Base-by-base conservation (phyloP, 1,140 invertebrate genomes). In the Musca vetustissima region DNA sequence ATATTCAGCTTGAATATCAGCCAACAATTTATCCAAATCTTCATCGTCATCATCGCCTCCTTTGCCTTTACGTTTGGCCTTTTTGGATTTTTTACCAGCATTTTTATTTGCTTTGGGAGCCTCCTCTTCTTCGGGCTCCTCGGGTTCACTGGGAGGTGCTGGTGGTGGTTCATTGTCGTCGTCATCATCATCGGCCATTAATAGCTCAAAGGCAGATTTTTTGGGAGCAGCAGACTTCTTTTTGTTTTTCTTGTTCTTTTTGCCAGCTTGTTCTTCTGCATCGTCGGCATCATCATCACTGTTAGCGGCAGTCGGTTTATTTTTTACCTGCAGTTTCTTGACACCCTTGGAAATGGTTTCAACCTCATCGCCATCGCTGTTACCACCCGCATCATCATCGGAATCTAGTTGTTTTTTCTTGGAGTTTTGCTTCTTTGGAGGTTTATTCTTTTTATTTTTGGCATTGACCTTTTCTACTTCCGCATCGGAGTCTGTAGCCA, bases 21-120 rank as follows among this genome's bases (percentile, higher is more conserved):
- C 93, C 72, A 95, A 82, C 53, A 93, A 90, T 83, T 92, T 91
- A 76, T 95, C 93, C 70, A 94, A 85, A 79, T 95, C 92, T 75
- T 94, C 92, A 13, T 82, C 80, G 77, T 93, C 91, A 78, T 92
- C 93, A 65, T 93, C 90, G 74, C 91, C 89, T 74, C 91, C 89
- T 36, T 78, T 79, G 6, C 89, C 88, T 83, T 90, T 92, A 76
- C 89, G 91, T 75, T 88, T 91, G 21, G 83, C 74, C 75, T 92
- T 91, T 76, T 91, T 91, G 13, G 88, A 85, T 81, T 90, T 89
- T 81, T 88, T 88, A 49, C 85, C 84, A 70, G 85, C 83, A 69
- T 83, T 80, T 74, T 89, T 84, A 68, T 75, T 75, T 70, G 81
- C 80, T 66, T 81, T 79, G 68, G 86, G 84, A 71, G 85, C 84